A percentile compares a stretch with the other conserved stretches of the same genome.
Evolutionary conservation across 2,888 invertebrate genomes (phyloP).

Genomic region (Colostygia pectinataria): DNA sequence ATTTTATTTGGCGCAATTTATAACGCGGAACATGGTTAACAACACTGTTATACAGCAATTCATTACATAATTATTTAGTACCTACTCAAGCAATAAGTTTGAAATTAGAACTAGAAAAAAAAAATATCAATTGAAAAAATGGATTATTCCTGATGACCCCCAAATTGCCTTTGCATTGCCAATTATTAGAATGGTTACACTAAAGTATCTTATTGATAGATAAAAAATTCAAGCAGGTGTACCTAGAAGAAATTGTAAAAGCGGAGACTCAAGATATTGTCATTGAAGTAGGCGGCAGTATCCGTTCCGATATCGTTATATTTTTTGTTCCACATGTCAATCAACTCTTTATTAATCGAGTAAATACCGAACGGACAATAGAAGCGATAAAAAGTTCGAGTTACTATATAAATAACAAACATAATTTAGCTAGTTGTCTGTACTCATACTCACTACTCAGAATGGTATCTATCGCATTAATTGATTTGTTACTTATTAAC

Average conservation of each 20-base stretch:
- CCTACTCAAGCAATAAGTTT: not conserved
- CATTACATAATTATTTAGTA: not conserved
- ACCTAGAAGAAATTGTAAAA: no score
- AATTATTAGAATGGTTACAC: no score
- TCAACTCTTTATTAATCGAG: constrained; percentile 59
- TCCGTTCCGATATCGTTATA: constrained; percentile 51
- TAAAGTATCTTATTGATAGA: no score
- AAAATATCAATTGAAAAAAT: no score
- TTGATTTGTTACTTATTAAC: constrained; percentile 50
- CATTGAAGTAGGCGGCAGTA: constrained; percentile 51
- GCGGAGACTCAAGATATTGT: constrained; percentile 28
- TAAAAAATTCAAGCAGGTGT: no score
- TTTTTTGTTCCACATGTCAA: constrained; percentile 62
- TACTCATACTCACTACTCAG: constrained; percentile 2
- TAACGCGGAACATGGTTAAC: constrained; percentile 42
- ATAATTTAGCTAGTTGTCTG: constrained; percentile 42
- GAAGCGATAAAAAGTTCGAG: constrained; percentile 56
- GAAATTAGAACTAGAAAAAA: not conserved
- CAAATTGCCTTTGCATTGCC: no score
- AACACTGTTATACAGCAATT: constrained; percentile 39
- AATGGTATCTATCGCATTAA: constrained; percentile 45
- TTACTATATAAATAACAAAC: constrained; percentile 50
- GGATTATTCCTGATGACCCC: no score
- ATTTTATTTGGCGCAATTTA: constrained; percentile 34
- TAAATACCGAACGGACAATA: constrained; percentile 63